Percentiles rank a stretch among this genome's conserved stretches.
Conservation (phyloP, 2,888 invertebrate genomes). For the Drosophila quinaria region DNA sequence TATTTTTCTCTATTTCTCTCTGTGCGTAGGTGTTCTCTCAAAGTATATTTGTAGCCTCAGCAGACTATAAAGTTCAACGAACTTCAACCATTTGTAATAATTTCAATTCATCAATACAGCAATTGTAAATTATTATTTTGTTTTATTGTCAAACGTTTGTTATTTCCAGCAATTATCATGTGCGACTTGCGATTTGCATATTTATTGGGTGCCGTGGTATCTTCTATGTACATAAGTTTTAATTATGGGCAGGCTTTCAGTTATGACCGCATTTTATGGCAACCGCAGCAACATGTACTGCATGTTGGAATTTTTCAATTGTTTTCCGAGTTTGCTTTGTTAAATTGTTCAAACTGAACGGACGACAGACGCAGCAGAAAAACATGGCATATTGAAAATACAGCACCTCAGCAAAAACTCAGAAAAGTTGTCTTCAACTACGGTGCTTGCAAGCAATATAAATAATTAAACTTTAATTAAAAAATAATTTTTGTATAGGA, state of each 20-base stretch:
- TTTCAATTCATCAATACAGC: constrained; percentile 52
- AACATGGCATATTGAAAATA: not conserved
- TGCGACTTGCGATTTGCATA: constrained; percentile 59
- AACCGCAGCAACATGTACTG: constrained; percentile 27
- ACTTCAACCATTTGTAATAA: constrained; percentile 49
- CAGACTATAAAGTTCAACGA: constrained; percentile 66
- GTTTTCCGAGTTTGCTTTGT: constrained; percentile 49
- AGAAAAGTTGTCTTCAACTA: not conserved
- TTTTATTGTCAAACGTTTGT: constrained; percentile 39
- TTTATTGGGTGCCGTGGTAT: constrained; percentile 41
- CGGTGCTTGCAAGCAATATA: too few relatives aligned
- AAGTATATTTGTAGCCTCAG: constrained; percentile 31
- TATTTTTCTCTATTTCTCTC: constrained; percentile 8
- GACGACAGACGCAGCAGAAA: constrained; percentile 15
- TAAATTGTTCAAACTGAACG: constrained; percentile 46
- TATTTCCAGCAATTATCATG: constrained; percentile 36
- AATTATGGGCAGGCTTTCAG: constrained; percentile 63
- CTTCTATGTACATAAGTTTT: constrained; percentile 41
- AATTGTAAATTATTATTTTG: constrained; percentile 39
- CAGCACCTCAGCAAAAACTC: not conserved
- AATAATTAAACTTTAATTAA: too few relatives aligned
- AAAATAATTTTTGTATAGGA: too few relatives aligned
- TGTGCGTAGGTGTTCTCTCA: constrained; percentile 60
- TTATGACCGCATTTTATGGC: constrained; percentile 58
- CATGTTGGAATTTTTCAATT: constrained; percentile 62